phyloP scores from a whole-genome alignment of 2,113 vertebrate species.

The Saccopteryx bilineata region DNA sequence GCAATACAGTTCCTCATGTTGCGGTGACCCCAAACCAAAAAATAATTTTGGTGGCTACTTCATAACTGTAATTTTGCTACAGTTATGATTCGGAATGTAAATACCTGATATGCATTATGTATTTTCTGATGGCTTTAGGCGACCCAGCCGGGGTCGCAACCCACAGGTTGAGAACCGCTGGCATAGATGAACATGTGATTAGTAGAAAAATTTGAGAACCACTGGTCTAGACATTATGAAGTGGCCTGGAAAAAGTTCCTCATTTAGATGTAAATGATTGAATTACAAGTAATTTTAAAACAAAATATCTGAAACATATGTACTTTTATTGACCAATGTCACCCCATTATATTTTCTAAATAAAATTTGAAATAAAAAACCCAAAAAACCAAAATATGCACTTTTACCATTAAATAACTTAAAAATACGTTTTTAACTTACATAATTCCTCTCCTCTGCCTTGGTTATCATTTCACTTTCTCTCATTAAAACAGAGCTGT shows the following conservation, averaged over 20 bases:
- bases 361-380: no score
- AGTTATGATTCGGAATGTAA: no score
- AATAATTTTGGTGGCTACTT: no score
- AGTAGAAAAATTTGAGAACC: slow-evolving; percentile 23
- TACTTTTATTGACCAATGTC: no score
- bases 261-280: not conserved
- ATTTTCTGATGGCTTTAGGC: no score
- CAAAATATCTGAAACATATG: not conserved
- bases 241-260: not conserved
- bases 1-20: no score
- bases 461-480: slow-evolving; percentile 44
- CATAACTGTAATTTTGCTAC: no score
- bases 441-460: not conserved
- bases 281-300: slow-evolving; percentile 29
- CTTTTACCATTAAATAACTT: slow-evolving; percentile 46
- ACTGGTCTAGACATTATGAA: not conserved
- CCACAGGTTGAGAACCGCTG: no score
- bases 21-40: no score
- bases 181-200: not conserved
- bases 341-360: no score
- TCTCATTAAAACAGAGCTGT: slow-evolving; percentile 17
- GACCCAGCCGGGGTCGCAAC: no score
- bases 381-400: not conserved
- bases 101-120: no score
- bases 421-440: slow-evolving; percentile 48